Conservation (phyloP, 2,797 vertebrate species). For the Bovichtus variegatus region DNA sequence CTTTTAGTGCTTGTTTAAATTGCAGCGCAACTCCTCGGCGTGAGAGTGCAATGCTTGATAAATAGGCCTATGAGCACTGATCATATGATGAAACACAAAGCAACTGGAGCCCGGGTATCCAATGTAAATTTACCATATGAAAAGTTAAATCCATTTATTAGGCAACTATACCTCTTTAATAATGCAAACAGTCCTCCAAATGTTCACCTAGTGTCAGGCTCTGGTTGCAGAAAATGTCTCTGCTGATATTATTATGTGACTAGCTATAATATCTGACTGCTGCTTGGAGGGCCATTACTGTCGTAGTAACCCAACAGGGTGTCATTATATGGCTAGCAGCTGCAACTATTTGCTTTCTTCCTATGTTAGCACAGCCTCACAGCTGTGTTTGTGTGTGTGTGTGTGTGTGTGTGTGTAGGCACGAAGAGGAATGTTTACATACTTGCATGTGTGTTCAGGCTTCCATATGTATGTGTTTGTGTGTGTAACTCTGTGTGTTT, state of each 20-base stretch:
- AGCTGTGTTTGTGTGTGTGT: constrained; percentile 37
- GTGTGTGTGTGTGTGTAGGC: constrained; percentile 24
- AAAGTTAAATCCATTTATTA: constrained; percentile 42
- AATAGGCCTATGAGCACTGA: constrained; percentile 7
- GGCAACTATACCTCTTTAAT: constrained; percentile 44
- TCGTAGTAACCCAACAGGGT: constrained; percentile 68
- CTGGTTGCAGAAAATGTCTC: constrained; percentile 44
- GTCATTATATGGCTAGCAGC: constrained; percentile 74
- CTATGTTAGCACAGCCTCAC: constrained; percentile 37
- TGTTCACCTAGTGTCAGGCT: constrained; percentile 42
- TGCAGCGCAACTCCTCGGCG: background rate
- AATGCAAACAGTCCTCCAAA: constrained; percentile 55
- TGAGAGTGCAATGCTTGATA: constrained; percentile 20
- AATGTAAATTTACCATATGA: constrained; percentile 31
- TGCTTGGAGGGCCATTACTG: constrained; percentile 71
- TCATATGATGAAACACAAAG: constrained; percentile 63
- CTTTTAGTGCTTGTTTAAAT: constrained; percentile 23
- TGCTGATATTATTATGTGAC: constrained; percentile 60
- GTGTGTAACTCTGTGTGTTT: constrained; percentile 11
- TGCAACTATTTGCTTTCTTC: constrained; percentile 67
- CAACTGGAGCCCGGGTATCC: constrained; percentile 22
- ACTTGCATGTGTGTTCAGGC: background rate
- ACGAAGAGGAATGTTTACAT: constrained; percentile 21
- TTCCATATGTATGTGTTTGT: background rate
- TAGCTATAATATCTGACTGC: constrained; percentile 64